These are phyloP conservation scores for Mercenaria mercenaria DNA, from an alignment of 1,140 invertebrate genomes.

Conservation along the genomic window DNA sequence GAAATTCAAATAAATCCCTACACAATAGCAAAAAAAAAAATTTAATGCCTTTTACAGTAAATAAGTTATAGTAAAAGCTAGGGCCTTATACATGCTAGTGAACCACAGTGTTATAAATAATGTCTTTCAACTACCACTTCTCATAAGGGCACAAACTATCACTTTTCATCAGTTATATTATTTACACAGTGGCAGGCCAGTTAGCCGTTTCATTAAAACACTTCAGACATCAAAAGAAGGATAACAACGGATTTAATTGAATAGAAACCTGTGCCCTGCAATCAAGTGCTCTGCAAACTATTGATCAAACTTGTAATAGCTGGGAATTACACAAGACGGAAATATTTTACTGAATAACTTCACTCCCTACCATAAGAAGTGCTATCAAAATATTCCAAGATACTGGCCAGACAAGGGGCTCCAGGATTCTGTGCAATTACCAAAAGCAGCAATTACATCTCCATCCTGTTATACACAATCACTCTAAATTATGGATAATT, in stretches of 20 bases:
- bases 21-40: too few species aligned
- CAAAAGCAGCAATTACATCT: background rate
- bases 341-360: slow-evolving; percentile 11
- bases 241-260: background rate
- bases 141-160: background rate
- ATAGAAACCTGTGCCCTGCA: background rate
- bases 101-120: too few species aligned
- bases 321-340: background rate
- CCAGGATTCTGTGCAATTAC: background rate
- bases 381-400: too few species aligned
- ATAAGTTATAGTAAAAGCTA: too few species aligned
- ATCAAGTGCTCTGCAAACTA: background rate
- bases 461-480: too few species aligned
- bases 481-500: too few species aligned
- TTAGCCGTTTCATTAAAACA: slow-evolving; percentile 4
- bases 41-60: too few species aligned
- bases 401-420: background rate
- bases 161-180: background rate
- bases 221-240: background rate
- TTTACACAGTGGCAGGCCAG: background rate
- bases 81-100: too few species aligned
- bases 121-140: too few species aligned
- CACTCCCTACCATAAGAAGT: background rate
- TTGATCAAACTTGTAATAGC: background rate
- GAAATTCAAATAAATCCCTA: too few species aligned